Conservation (phyloP, 2,113 vertebrate species). For the Pteruthius melanotis region DNA sequence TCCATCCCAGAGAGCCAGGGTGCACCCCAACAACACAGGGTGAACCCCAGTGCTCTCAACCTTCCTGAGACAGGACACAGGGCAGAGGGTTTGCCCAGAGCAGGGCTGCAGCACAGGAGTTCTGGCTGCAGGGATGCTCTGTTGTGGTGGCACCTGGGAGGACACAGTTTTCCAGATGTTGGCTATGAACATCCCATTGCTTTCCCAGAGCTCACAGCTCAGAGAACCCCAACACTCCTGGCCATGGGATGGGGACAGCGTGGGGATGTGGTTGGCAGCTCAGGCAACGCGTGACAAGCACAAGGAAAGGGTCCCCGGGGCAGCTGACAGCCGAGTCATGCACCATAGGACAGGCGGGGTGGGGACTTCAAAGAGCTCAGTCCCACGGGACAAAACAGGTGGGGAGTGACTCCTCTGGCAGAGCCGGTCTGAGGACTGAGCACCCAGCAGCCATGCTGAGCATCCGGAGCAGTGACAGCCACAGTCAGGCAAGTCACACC, state of each 20-base stretch:
- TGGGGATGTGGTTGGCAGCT: neutral
- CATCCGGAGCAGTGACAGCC: neutral
- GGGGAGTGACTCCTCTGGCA: neutral
- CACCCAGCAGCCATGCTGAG: neutral
- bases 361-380: neutral
- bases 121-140: neutral
- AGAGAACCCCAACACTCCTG: neutral
- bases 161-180: neutral
- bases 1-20: neutral
- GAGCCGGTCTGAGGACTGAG: neutral
- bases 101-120: neutral
- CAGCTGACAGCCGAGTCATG: neutral
- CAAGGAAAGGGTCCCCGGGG: neutral
- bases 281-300: rapidly evolving
- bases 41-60: neutral
- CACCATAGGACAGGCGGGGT: neutral
- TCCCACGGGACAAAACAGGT: neutral
- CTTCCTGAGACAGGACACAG: neutral
- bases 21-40: neutral
- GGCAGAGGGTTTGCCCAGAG: neutral
- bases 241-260: neutral
- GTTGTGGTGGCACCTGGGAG: rapidly evolving
- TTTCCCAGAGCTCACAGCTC: neutral
- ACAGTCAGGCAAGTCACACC: neutral
- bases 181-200: neutral